Evolutionary conservation across 2,797 vertebrate species (phyloP), one percentile per base, ranked within the genome.

Genomic region (Chaetophractus vellerosus): DNA sequence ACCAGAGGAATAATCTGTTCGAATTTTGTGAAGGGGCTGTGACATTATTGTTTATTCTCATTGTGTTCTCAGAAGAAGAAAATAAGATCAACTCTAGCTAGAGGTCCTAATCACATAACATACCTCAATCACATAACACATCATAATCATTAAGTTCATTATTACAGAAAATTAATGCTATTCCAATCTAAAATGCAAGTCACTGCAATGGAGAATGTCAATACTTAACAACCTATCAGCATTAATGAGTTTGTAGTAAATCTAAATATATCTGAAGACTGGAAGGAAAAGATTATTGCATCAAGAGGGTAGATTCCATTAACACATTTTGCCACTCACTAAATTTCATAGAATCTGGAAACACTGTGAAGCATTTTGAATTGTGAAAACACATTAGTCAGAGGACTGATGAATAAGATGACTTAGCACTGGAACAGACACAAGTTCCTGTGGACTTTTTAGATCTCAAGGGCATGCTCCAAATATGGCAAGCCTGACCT

Each of bases 101-200:
- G 50, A 75, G 6, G 10, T 74, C 28, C 31, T 88, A 84, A 61
- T 61, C 14, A n/a, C 69, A 38, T 38, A 6, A 38, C 31, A 57
- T 9, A 85, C 36, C 15, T 95, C 74, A 94, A 48, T 57, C 52
- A 75, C 15, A 41, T 75, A 85, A 48, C 1, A n/a, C 28, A 76
- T 9, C 61, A 48, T 33, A 21, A 72, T 79, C 18, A 89, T 80
- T 52, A 93, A 69, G 12, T 83, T 31, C 45, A 88, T 93, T 59
- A 79, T 68, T 88, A 81, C 59, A 63, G 63, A 69, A 96, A 95
- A 91, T 28, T 94, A 93, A 89, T 26, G 6, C 18, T 64, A 63
- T 59, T 85, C 55, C 89, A 86, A 31, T 41, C 48, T 88, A 93
- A 96, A 94, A 21, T 61, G 21, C 94, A 69, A 11, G 79, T 87